Evolutionary conservation across 2,113 vertebrate genomes (phyloP).

Genomic region (Xiphophorus couchianus): DNA sequence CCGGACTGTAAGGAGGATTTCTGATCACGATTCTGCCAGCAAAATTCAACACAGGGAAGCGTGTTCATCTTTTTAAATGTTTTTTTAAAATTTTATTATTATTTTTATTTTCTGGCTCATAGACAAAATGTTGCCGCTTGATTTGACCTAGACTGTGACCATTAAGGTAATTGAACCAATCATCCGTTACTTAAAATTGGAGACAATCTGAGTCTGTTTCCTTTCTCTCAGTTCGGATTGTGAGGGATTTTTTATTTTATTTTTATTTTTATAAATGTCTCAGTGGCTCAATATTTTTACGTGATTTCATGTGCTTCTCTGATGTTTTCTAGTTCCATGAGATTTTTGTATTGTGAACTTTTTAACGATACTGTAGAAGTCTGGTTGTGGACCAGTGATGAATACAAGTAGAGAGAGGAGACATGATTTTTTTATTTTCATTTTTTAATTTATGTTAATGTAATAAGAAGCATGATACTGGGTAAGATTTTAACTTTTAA

Average conservation of each 20-base stretch:
- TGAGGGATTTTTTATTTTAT: constrained; percentile 3
- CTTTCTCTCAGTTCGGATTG: constrained; percentile 31
- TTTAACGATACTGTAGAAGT: constrained; percentile 17
- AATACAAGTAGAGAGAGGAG: neutral
- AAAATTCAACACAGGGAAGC: constrained; percentile 46
- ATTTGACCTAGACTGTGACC: constrained; percentile 76
- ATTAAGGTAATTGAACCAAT: constrained; percentile 52
- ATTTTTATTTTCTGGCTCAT: constrained; percentile 15
- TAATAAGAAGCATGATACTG: constrained; percentile 55
- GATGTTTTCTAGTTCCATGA: constrained; percentile 37
- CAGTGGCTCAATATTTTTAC: constrained; percentile 19
- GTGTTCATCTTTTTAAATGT: constrained; percentile 16
- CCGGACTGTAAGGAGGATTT: constrained; percentile 23
- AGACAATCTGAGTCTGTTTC: constrained; percentile 62
- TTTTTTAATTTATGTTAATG: constrained; percentile 37
- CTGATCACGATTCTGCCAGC: constrained; percentile 25
- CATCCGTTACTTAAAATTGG: constrained; percentile 27
- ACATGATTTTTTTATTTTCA: neutral
- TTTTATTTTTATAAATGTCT: constrained; percentile 4
- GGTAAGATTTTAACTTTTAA: constrained; percentile 4
- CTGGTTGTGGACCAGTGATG: constrained; percentile 16
- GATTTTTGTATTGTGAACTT: constrained; percentile 42
- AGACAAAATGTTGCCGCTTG: constrained; percentile 13
- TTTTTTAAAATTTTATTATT: constrained; percentile 18
- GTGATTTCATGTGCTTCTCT: constrained; percentile 24